Evolutionary conservation across 2,888 invertebrate genomes (phyloP).

Genomic region (Mesochorus sp.): DNA sequence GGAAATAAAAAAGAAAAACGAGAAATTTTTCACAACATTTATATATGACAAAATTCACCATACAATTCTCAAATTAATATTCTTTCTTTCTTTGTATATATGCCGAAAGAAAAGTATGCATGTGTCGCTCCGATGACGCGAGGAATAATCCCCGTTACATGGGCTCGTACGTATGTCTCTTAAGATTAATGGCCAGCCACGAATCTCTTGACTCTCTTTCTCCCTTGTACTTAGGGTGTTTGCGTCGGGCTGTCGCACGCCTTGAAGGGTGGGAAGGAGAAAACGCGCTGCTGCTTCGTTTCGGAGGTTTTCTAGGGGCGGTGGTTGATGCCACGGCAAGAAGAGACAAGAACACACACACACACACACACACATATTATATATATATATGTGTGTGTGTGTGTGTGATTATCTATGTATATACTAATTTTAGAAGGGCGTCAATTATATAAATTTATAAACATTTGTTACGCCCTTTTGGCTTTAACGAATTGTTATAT

Average conservation of each 20-base stretch:
- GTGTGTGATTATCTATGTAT: too few relatives aligned
- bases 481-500: background rate
- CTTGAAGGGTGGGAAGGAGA: background rate
- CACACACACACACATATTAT: too few relatives aligned
- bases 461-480: background rate
- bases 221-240: background rate
- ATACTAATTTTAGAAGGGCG: background rate
- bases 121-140: background rate
- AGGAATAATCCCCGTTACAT: constrained; percentile 39
- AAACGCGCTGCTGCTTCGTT: background rate
- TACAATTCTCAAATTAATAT: too few relatives aligned
- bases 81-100: too few relatives aligned
- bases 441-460: background rate
- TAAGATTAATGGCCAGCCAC: constrained; percentile 50
- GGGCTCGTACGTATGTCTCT: constrained; percentile 25
- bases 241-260: constrained; percentile 28
- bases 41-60: too few relatives aligned
- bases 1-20: too few relatives aligned
- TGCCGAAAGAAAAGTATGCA: too few relatives aligned
- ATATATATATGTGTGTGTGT: too few relatives aligned
- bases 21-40: too few relatives aligned
- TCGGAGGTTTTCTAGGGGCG: constrained; percentile 6
- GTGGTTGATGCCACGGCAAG: background rate
- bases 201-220: constrained; percentile 17
- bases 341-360: background rate